Evolutionary conservation across 2,113 vertebrate genomes (phyloP).

Genomic region (Ondatra zibethicus): DNA sequence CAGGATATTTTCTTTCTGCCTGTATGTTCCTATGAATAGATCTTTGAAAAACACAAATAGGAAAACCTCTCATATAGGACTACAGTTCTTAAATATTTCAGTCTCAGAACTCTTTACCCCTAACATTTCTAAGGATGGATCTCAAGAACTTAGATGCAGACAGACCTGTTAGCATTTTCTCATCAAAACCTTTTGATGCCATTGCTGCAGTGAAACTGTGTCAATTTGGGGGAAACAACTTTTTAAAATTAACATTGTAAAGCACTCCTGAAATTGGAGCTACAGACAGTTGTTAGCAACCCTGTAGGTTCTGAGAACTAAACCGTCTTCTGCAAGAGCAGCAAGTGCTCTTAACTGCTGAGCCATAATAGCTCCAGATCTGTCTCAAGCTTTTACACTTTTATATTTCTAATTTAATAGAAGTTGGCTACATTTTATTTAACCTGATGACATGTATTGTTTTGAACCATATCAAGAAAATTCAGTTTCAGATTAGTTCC

Average conservation of each 20-base stretch:
- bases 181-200: not conserved
- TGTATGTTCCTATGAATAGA: not conserved
- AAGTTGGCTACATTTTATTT: not conserved
- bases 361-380: not conserved
- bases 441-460: not conserved
- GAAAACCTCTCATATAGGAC: not conserved
- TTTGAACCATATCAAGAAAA: conserved; percentile 19
- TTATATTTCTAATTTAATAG: conserved; percentile 5
- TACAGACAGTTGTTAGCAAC: not conserved
- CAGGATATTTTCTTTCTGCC: not conserved
- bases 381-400: not conserved
- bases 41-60: not conserved
- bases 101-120: not conserved
- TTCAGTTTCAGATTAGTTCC: not conserved
- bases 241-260: not conserved
- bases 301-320: not conserved
- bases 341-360: not conserved
- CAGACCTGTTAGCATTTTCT: not conserved
- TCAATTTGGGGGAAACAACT: not conserved
- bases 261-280: not conserved
- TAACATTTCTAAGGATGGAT: not conserved
- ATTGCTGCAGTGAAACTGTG: not conserved
- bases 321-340: not conserved
- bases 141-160: not conserved
- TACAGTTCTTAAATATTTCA: too few species aligned